Base-by-base conservation (phyloP, 2,113 vertebrate genomes). In the Megaceryle maxima region DNA sequence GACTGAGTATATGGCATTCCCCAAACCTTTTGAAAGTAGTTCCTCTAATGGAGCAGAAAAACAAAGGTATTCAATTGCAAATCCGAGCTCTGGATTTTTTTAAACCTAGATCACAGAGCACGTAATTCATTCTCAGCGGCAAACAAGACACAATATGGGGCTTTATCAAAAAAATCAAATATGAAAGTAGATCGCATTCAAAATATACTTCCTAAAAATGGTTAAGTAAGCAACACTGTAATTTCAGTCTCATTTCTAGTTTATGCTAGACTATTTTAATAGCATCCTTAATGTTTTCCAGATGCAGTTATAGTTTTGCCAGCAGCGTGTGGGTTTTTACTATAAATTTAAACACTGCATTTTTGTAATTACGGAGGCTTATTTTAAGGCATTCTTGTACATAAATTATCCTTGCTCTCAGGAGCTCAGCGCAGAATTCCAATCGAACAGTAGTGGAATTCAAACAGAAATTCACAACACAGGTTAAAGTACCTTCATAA, bases 341-440 rank as follows among this genome's bases (percentile, higher is more conserved):
- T 99, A 98, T 99, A 99, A 99, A 99, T 98, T 99, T 98, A 99
- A 99, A 99, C 99, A 98, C 98, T 97, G 98, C 97, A 98, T 98
- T 98, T 98, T 97, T 98, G 98, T 98, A 98, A 98, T 98, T 98
- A 98, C 96, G 97, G 98, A 97, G 97, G 97, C 98, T 97, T 94
- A 98, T 98, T 98, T 98, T 98, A 98, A 98, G 98, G 88, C 92
- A 95, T 95, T 93, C 92, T 97, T 88, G 92, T 88, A 97, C 95
- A 96, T 97, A 97, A 98, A 97, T 98, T 97, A 93, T 68, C 83
- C 93, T 37, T 62, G 81, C 90, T 91, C 96, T 96, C 83, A 33
- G 85, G 93, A 91, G 88, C 96, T 95, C 63, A 6, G 39, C 39
- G 90, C 90, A 95, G 96, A 96, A 94, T 91, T 96, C 94, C 94